phyloP scores from a whole-genome alignment of 2,888 invertebrate genomes.

The Eledone cirrhosa region DNA sequence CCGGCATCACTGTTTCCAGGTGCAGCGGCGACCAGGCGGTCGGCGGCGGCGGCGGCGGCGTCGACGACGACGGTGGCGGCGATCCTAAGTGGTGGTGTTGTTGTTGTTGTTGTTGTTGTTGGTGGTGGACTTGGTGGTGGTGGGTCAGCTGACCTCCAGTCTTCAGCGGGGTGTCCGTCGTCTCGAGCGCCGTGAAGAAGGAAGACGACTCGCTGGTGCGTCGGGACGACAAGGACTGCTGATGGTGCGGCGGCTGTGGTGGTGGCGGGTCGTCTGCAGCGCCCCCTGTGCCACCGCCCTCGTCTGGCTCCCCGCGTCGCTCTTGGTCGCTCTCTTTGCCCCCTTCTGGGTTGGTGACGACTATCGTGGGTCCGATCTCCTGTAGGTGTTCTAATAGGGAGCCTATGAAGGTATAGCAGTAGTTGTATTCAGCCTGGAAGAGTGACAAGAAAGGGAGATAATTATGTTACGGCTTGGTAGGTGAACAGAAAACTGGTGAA shows the following conservation, averaged over 20 bases:
- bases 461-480: too few species aligned
- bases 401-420: slow-evolving; percentile 62
- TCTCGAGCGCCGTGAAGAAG: slow-evolving; percentile 40
- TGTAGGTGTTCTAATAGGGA: slow-evolving; percentile 47
- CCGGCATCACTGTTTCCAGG: too few species aligned
- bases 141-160: slow-evolving; percentile 33
- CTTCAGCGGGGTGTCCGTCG: not conserved
- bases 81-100: slow-evolving; percentile 26
- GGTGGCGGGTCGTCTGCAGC: too few species aligned
- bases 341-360: slow-evolving; percentile 46
- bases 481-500: too few species aligned
- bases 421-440: slow-evolving; percentile 62
- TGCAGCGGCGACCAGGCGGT: slow-evolving; percentile 1
- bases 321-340: slow-evolving; percentile 38
- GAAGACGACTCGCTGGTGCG: slow-evolving; percentile 37
- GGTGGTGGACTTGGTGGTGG: too few species aligned
- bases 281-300: slow-evolving; percentile 1
- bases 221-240: slow-evolving; percentile 30
- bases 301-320: slow-evolving; percentile 22
- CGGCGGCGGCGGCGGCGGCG: not conserved
- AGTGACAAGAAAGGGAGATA: not conserved
- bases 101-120: too few species aligned
- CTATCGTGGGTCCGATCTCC: slow-evolving; percentile 49
- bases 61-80: slow-evolving; percentile 33
- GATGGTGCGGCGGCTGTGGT: not conserved